Base-by-base conservation (phyloP, 2,888 invertebrate genomes). In the Spodoptera exigua region DNA sequence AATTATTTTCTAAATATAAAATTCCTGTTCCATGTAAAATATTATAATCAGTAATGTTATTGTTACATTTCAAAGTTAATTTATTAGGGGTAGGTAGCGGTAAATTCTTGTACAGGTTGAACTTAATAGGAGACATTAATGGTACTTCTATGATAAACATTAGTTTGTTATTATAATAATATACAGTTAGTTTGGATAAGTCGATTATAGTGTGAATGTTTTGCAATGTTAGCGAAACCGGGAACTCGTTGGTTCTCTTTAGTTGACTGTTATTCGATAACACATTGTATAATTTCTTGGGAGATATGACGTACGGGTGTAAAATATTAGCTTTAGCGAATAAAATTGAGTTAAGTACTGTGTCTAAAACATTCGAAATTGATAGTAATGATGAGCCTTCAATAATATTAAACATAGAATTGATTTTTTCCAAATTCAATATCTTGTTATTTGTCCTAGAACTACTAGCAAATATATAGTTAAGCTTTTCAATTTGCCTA, bases 101-200 rank as follows among this genome's bases (percentile, higher is more conserved):
- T 27, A 60, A 61, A 57, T 36, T 61, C 35, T 61, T 61, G 14
- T 61, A 67, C 1, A 61, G 37, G 12, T 67, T 59, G 39, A 34
- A 61, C 35, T 36, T 67, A 18, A 11, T 37, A 11, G 18, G n/a
- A 35, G 14, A 36, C 12, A 45, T 45, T 1, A 67, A 37, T 18
- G 61, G 61, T 10, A 61, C 67, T 59, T 46, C 45, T n/a, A 59
- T 18, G 3, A 61, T 37, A 18, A 67, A 61, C n/a, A 61, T 60
- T n/a, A 61, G 37, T 32, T 61, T 61, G 14, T 67, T 59, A 9
- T 58, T 46, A 32, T 67, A 61, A 40, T 16, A 2, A 35, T 16
- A 67, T 59, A 18, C 67, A 45, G n/a, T n/a, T n/a, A n/a, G n/a
- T n/a, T n/a, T n/a, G n/a, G n/a, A n/a, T n/a, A n/a, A n/a, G n/a